Evolutionary conservation across 1,140 invertebrate species (phyloP).

Genomic region (Penaeus japonicus): DNA sequence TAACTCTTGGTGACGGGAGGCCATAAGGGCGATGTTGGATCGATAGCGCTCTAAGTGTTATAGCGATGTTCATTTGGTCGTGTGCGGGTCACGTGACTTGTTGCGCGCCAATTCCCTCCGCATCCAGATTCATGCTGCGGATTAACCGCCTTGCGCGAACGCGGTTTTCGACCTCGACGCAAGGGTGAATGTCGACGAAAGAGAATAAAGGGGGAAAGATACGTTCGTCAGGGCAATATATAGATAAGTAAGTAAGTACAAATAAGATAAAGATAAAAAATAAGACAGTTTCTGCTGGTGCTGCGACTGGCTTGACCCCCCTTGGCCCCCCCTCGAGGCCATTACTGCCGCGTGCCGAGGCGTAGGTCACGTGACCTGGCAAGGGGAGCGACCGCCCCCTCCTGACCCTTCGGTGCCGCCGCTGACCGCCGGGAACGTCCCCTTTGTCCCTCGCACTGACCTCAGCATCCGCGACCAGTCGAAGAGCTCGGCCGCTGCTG

Average conservation of each 20-base stretch:
- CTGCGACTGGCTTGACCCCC: background rate
- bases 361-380: constrained; percentile 3
- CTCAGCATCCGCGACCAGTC: too few relatives aligned
- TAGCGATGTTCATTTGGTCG: constrained; percentile 23
- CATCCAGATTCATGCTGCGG: background rate
- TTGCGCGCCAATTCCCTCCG: background rate
- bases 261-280: too few relatives aligned
- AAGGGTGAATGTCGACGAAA: too few relatives aligned
- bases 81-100: constrained; percentile 8
- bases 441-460: too few relatives aligned
- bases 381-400: background rate
- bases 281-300: too few relatives aligned
- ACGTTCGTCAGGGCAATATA: too few relatives aligned
- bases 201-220: too few relatives aligned
- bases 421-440: too few relatives aligned
- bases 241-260: too few relatives aligned
- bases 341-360: background rate
- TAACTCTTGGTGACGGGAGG: background rate
- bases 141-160: background rate
- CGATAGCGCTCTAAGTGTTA: background rate
- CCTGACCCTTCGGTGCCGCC: background rate
- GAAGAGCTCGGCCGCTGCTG: too few relatives aligned
- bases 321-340: background rate
- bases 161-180: background rate
- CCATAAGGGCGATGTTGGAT: background rate